Conservation (phyloP, 2,113 vertebrate genomes). For the Pteropus alecto region DNA sequence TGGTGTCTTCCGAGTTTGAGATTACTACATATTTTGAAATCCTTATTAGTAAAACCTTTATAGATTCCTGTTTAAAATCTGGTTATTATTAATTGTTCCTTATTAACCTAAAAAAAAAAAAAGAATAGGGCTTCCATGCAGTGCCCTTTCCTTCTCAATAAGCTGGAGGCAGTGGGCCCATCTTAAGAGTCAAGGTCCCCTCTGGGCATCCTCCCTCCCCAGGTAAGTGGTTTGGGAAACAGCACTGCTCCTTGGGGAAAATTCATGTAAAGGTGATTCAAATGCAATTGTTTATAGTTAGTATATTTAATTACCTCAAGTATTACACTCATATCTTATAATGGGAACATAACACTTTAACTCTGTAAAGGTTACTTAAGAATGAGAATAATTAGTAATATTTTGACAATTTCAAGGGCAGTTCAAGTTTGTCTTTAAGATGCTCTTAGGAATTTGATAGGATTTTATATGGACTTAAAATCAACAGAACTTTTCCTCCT, state of each 20-base stretch:
- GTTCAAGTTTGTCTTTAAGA: background rate
- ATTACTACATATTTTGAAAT: background rate
- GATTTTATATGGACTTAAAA: background rate
- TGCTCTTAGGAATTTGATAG: background rate
- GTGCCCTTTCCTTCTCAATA: background rate
- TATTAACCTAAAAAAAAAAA: background rate
- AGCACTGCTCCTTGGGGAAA: background rate
- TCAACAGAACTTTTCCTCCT: background rate
- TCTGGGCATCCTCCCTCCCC: background rate
- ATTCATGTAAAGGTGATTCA: background rate
- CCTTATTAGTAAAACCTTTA: constrained; percentile 11
- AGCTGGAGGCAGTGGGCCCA: background rate
- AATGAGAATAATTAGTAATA: background rate
- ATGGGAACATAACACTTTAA: background rate
- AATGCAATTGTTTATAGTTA: background rate
- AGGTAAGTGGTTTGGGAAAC: background rate
- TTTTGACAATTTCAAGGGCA: background rate
- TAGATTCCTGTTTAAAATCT: constrained; percentile 22
- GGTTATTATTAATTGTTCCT: background rate
- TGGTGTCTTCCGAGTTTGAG: background rate
- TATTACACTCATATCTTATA: accelerated
- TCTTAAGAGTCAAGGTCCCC: background rate
- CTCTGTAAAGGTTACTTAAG: background rate
- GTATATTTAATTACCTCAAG: background rate
- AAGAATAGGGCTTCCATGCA: too few relatives aligned